Evolutionary conservation across 2,797 vertebrate genomes (phyloP).

Genomic region (Rhyacichthys aspro): DNA sequence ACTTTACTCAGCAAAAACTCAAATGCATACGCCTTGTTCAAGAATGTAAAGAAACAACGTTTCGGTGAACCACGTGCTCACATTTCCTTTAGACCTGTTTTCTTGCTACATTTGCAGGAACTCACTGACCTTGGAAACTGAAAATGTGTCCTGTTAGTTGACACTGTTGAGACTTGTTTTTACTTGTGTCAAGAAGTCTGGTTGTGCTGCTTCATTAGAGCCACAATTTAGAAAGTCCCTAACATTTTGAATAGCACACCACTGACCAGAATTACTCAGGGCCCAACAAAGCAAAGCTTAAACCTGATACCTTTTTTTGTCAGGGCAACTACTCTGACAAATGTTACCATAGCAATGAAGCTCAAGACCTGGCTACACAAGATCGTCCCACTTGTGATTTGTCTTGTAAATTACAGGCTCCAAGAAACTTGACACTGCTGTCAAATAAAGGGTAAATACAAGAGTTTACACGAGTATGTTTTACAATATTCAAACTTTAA

Average conservation of each 20-base stretch:
- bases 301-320: conserved; percentile 54
- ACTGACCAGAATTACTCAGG: conserved; percentile 24
- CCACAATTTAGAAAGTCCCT: too few relatives aligned
- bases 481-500: conserved; percentile 82
- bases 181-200: too few relatives aligned
- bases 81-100: conserved; percentile 50
- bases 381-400: conserved; percentile 35
- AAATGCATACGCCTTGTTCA: conserved; percentile 18
- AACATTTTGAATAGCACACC: conserved; percentile 2
- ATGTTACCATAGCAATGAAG: conserved; percentile 49
- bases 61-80: conserved; percentile 6
- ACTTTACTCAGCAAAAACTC: conserved; percentile 26
- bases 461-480: conserved; percentile 42
- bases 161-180: background rate
- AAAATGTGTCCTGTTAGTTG: conserved; percentile 43
- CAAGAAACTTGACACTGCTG: conserved; percentile 11
- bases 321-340: conserved; percentile 40
- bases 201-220: too few relatives aligned
- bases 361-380: conserved; percentile 17
- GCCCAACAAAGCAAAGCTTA: conserved; percentile 26
- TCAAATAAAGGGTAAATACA: conserved; percentile 22
- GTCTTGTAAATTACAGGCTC: conserved; percentile 44
- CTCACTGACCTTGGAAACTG: conserved; percentile 39
- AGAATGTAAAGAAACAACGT: conserved; percentile 31
- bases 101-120: conserved; percentile 63